These are phyloP conservation scores for Tenrec ecaudatus DNA, from an alignment of 2,113 vertebrate genomes.

Conservation along the genomic window DNA sequence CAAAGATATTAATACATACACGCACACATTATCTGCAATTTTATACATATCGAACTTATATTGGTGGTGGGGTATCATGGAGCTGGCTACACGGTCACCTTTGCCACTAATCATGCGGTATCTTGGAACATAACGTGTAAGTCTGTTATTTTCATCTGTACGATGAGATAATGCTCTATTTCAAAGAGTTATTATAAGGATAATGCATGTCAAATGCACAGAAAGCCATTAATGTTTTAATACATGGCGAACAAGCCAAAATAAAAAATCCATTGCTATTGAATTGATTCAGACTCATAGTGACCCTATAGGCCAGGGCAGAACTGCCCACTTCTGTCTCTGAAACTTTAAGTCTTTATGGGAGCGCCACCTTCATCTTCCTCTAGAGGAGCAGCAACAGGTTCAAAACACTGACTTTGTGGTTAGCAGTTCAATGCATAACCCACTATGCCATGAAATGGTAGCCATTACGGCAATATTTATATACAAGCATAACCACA, in stretches of 20 bases:
- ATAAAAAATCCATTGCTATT: too few species aligned
- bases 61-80: neutral
- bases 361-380: too few species aligned
- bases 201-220: neutral
- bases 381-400: too few species aligned
- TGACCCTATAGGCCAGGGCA: too few species aligned
- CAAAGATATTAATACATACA: neutral
- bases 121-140: constrained; percentile 2
- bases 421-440: too few species aligned
- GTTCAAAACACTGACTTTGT: too few species aligned
- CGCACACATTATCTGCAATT: constrained; percentile 14
- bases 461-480: neutral
- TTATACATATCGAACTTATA: constrained; percentile 14
- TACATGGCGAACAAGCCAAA: neutral
- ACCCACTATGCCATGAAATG: neutral
- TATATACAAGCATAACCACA: constrained; percentile 11
- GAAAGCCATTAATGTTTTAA: neutral
- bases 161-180: constrained; percentile 23
- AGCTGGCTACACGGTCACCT: neutral
- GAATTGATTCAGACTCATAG: too few species aligned
- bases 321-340: too few species aligned
- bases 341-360: too few species aligned
- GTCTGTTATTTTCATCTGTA: constrained; percentile 15
- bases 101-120: neutral
- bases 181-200: neutral